Percentiles rank a stretch among this genome's conserved stretches.
phyloP scores from a whole-genome alignment of 2,113 vertebrate species.

The Ailuropoda melanoleuca region DNA sequence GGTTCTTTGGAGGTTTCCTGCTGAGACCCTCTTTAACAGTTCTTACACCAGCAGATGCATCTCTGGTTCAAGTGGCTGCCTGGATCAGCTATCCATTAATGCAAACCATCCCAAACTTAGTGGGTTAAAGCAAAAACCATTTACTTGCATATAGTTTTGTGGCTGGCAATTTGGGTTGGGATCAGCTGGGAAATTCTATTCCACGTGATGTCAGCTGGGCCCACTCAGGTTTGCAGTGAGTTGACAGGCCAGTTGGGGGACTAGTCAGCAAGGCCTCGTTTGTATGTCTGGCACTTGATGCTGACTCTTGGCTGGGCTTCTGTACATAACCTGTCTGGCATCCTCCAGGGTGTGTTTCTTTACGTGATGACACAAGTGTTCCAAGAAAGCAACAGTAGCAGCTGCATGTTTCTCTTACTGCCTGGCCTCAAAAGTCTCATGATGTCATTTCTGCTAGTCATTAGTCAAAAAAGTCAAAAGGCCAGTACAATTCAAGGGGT shows the following conservation, averaged over 20 bases:
- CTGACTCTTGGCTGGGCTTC: neutral
- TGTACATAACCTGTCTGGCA: neutral
- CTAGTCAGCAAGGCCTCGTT: neutral
- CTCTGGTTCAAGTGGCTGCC: neutral
- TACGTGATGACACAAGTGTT: neutral
- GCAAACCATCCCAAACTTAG: neutral
- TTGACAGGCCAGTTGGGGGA: neutral
- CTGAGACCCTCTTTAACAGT: neutral
- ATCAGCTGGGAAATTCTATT: neutral
- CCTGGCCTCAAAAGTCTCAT: neutral
- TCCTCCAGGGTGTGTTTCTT: neutral
- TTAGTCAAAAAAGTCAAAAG: neutral
- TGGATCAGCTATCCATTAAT: neutral
- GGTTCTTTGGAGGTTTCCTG: neutral
- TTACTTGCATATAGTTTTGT: neutral
- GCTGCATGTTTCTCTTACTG: neutral
- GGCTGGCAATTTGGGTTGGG: neutral
- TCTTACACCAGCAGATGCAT: neutral
- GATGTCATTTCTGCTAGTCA: neutral
- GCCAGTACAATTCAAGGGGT: neutral
- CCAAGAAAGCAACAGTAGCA: neutral
- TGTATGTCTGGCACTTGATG: neutral
- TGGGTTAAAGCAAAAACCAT: neutral
- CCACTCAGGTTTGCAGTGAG: neutral
- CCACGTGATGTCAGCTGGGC: neutral